Percentiles rank a stretch among this genome's conserved stretches.
Conservation (phyloP, 2,797 vertebrate genomes). For the Ctenochaetus hawaiiensis region DNA sequence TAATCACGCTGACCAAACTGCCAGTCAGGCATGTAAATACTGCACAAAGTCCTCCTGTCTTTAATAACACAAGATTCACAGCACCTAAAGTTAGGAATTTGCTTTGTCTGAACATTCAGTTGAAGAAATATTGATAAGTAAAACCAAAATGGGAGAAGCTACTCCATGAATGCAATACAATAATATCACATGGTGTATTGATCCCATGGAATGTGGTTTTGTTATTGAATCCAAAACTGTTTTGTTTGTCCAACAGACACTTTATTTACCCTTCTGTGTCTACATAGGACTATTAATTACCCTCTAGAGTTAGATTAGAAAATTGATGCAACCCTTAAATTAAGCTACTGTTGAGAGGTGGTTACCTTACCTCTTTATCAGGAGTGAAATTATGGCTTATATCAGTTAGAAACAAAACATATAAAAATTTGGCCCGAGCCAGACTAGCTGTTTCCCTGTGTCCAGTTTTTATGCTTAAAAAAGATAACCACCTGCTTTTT, state of each 20-base stretch:
- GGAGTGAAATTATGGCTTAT: background rate
- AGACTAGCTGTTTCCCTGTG: background rate
- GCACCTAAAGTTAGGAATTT: background rate
- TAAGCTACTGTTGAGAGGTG: background rate
- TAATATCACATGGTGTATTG: background rate
- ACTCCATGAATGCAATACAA: background rate
- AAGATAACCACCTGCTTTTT: background rate
- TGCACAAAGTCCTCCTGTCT: background rate
- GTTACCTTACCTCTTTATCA: background rate
- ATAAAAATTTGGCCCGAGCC: background rate
- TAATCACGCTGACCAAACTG: slow-evolving; percentile 46
- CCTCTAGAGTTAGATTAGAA: background rate
- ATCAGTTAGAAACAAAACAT: background rate
- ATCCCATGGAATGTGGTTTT: slow-evolving; percentile 12
- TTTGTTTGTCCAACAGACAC: background rate
- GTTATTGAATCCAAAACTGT: background rate
- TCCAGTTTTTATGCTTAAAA: background rate
- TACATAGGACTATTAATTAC: background rate
- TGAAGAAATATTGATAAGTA: background rate
- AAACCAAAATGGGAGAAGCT: slow-evolving; percentile 17
- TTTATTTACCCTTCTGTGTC: background rate
- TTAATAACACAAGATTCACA: slow-evolving; percentile 7
- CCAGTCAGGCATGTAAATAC: slow-evolving; percentile 16
- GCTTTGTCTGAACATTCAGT: slow-evolving; percentile 1
- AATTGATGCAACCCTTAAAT: background rate